Conservation (phyloP, 64 coral and sea anemone genomes). For the Dendrophyllia cribrosa region DNA sequence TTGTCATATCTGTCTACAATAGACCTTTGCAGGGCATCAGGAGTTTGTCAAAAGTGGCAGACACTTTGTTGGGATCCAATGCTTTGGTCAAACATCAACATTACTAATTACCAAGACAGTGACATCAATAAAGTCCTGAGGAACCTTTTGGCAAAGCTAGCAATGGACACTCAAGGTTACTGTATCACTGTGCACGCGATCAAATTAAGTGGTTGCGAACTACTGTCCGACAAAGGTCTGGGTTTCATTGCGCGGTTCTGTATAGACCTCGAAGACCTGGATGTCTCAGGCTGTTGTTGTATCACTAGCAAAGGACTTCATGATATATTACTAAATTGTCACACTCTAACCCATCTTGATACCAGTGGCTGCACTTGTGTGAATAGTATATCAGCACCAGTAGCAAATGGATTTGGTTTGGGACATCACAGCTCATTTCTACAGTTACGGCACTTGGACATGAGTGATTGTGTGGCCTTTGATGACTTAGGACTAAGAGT, state of each 20-base stretch:
- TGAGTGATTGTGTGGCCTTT: constrained; percentile 98
- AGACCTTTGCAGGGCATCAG: constrained; percentile 91
- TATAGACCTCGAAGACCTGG: constrained; percentile 90
- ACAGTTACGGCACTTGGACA: constrained; percentile 79
- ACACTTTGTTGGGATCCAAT: constrained; percentile 93
- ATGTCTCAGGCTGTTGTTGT: constrained; percentile 91
- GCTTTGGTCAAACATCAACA: constrained; percentile 80
- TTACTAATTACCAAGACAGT: constrained; percentile 92
- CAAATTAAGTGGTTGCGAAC: constrained; percentile 94
- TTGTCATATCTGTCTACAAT: constrained; percentile 80
- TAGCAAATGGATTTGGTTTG: constrained; percentile 80
- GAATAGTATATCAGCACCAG: constrained; percentile 77
- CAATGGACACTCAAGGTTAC: constrained; percentile 90
- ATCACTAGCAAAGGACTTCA: constrained; percentile 96
- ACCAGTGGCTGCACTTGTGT: constrained; percentile 92
- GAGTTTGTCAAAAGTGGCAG: constrained; percentile 94
- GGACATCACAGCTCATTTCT: constrained; percentile 76
- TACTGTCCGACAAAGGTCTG: constrained; percentile 92
- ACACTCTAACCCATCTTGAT: constrained; percentile 70
- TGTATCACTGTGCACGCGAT: constrained; percentile 86
- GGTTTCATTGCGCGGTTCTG: constrained; percentile 91
- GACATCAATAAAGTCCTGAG: constrained; percentile 93
- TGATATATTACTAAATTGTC: constrained; percentile 83
- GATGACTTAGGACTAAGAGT: constrained; percentile 96
- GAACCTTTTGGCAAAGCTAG: constrained; percentile 83